Conservation (phyloP, 92 coral and sea anemone genomes). For the Diadumene lineata region DNA sequence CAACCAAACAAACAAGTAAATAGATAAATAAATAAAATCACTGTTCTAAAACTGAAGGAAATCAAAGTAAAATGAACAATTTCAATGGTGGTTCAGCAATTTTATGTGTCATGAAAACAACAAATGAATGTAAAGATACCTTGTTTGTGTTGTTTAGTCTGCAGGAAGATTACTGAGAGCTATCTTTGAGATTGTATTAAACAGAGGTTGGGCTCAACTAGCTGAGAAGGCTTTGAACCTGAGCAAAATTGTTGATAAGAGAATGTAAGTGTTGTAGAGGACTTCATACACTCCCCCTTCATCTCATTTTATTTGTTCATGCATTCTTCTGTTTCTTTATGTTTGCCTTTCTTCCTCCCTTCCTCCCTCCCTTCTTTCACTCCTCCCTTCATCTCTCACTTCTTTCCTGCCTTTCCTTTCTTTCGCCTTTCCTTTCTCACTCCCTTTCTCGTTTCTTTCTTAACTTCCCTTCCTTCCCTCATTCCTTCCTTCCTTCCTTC, state of each 20-base stretch:
- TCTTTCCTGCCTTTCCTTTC: background rate
- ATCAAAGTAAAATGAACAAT: no score
- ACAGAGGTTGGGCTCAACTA: constrained; percentile 99
- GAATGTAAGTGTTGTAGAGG: constrained; percentile 69
- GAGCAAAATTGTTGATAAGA: constrained; percentile 94
- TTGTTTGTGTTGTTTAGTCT: constrained; percentile 47
- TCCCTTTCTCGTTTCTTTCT: background rate
- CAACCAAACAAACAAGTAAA: no score
- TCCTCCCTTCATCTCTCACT: background rate
- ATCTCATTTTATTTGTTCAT: background rate
- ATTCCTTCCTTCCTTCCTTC: background rate
- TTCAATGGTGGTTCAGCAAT: no score
- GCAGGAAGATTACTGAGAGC: constrained; percentile 94
- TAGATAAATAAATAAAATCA: no score
- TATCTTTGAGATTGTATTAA: constrained; percentile 95
- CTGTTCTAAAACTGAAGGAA: no score
- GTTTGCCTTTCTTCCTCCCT: background rate
- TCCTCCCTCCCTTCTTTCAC: background rate
- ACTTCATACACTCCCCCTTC: no score
- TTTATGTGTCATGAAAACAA: background rate
- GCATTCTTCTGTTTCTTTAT: background rate
- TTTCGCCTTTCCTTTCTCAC: background rate
- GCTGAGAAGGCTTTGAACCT: constrained; percentile 86
- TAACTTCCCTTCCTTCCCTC: background rate
- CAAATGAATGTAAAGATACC: background rate